Conservation (phyloP, 2,113 vertebrate species). For the Etheostoma cragini region DNA sequence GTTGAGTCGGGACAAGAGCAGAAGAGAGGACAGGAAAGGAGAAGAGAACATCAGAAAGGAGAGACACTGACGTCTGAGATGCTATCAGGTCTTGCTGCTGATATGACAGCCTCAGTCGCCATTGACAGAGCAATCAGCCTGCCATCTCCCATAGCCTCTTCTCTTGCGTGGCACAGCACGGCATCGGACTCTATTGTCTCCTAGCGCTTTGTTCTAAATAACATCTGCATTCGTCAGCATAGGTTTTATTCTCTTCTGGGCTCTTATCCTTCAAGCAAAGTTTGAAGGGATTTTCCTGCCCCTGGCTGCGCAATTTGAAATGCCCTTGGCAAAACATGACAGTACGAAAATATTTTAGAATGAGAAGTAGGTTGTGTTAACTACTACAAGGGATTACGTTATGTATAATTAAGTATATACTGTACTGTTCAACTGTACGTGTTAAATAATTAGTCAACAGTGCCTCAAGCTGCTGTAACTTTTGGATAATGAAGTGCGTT, state of each 20-base stretch:
- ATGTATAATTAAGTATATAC: conserved; percentile 8
- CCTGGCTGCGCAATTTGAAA: conserved; percentile 57
- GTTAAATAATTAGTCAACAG: conserved; percentile 26
- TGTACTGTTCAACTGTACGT: conserved; percentile 3
- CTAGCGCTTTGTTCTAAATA: conserved; percentile 76
- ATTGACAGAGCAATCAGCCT: conserved; percentile 76
- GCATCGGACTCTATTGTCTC: conserved; percentile 70
- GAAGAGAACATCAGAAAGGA: conserved; percentile 64
- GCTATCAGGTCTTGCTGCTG: conserved; percentile 75
- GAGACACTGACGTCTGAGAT: conserved; percentile 77
- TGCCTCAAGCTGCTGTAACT: conserved; percentile 12
- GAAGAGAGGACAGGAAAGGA: conserved; percentile 62
- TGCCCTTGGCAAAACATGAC: conserved; percentile 72
- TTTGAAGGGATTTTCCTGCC: conserved; percentile 79
- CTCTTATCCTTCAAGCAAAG: conserved; percentile 69
- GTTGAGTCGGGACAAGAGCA: conserved; percentile 46
- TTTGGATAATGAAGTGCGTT: not conserved
- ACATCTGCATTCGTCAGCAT: conserved; percentile 81
- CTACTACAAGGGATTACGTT: conserved; percentile 14
- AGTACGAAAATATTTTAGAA: conserved; percentile 45
- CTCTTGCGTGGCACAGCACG: conserved; percentile 63
- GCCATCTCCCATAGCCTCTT: conserved; percentile 70
- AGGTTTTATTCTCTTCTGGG: conserved; percentile 65
- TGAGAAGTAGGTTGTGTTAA: conserved; percentile 33
- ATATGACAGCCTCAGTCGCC: conserved; percentile 74